These are phyloP conservation scores for Rhynchotus rufescens DNA, from an alignment of 2,797 vertebrate genomes.

Conservation along the genomic window DNA sequence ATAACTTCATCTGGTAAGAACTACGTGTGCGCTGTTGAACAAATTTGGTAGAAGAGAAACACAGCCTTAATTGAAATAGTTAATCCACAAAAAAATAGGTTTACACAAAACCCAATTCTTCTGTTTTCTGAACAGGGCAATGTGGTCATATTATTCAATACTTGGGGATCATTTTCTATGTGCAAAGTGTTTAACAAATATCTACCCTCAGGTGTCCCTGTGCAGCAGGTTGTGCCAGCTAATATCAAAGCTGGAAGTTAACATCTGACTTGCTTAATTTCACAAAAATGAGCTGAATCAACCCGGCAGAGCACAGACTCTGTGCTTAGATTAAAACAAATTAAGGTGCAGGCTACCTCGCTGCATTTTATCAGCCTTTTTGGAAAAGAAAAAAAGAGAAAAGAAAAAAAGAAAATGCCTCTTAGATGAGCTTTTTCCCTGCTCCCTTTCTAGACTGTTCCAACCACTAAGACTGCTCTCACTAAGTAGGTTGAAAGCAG, in stretches of 20 bases:
- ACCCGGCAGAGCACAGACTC: neutral
- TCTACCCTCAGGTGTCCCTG: neutral
- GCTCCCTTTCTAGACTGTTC: neutral
- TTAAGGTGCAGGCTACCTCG: neutral
- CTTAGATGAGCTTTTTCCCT: neutral
- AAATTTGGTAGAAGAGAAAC: neutral
- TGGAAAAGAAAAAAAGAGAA: neutral
- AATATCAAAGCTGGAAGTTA: neutral
- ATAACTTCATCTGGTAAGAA: constrained; percentile 1
- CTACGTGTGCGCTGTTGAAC: neutral
- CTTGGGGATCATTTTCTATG: neutral
- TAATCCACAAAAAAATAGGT: neutral
- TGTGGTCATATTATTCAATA: neutral
- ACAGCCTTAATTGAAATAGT: neutral
- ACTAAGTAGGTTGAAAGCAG: neutral
- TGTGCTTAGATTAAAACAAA: neutral
- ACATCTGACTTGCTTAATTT: neutral
- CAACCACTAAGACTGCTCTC: neutral
- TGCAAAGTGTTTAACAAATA: neutral
- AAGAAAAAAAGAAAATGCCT: neutral
- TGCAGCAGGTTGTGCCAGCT: neutral
- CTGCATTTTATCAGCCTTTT: neutral
- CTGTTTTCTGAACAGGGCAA: neutral
- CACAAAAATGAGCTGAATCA: neutral
- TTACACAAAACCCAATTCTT: neutral